Evolutionary conservation across 2,888 invertebrate genomes (phyloP).

Genomic region (Nomada ferruginata): DNA sequence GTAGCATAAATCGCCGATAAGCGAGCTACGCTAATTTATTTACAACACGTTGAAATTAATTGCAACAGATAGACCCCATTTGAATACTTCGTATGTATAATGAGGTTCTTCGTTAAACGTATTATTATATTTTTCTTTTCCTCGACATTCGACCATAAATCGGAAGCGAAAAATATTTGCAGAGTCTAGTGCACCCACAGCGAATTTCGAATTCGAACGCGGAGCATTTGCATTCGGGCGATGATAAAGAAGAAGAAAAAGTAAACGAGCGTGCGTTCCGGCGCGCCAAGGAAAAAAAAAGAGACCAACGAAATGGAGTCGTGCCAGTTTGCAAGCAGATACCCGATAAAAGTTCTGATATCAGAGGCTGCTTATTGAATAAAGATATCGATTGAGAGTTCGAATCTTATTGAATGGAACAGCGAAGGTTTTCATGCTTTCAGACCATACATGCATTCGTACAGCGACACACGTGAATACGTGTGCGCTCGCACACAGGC

Average conservation of each 20-base stretch:
- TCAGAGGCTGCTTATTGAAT: conserved; percentile 18
- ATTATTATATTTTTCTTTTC: too few relatives aligned
- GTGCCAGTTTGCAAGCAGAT: conserved; percentile 25
- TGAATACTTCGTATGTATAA: too few relatives aligned
- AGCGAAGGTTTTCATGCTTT: conserved; percentile 24
- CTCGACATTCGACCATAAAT: neutral
- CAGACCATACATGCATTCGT: neutral
- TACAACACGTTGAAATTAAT: neutral
- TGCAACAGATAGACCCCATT: neutral
- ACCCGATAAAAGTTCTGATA: conserved; percentile 31
- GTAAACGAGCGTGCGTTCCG: neutral
- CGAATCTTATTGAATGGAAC: conserved; percentile 24
- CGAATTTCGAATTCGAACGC: neutral
- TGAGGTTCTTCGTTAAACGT: too few relatives aligned
- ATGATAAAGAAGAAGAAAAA: conserved; percentile 17
- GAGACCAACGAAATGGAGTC: neutral
- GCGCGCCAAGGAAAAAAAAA: neutral
- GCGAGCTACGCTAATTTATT: too few relatives aligned
- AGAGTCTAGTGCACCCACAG: neutral
- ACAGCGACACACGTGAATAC: neutral
- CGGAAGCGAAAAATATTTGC: neutral
- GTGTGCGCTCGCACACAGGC: neutral
- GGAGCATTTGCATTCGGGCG: conserved; percentile 22
- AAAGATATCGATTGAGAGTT: conserved; percentile 43
- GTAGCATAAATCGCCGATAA: neutral